Evolutionary conservation across 2,113 vertebrate genomes (phyloP).

Genomic region (Rhinogobius similis): DNA sequence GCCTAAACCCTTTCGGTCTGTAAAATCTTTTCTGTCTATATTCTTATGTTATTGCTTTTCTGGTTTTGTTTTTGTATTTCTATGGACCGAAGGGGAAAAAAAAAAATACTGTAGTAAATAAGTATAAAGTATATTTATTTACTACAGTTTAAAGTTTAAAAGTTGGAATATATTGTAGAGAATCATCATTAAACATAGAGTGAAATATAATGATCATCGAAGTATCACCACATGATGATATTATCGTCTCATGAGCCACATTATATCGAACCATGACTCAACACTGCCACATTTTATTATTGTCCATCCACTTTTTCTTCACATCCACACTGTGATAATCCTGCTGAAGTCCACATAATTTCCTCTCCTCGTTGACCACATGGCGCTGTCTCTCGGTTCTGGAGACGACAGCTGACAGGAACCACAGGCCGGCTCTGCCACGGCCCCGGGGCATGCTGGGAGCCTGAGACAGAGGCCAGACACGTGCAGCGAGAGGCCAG

Average conservation of each 20-base stretch:
- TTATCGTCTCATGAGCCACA: background rate
- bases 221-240: background rate
- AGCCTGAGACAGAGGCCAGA: conserved; percentile 38
- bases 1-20: too few relatives aligned
- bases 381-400: conserved; percentile 44
- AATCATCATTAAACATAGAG: too few relatives aligned
- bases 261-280: too few relatives aligned
- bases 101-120: too few relatives aligned
- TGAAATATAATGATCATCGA: background rate
- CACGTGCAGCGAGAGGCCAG: conserved; percentile 56
- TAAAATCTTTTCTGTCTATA: too few relatives aligned
- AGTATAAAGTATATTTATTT: too few relatives aligned
- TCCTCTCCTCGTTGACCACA: background rate
- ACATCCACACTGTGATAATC: background rate
- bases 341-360: background rate
- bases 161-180: background rate
- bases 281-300: background rate
- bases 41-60: too few relatives aligned
- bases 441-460: conserved; percentile 33
- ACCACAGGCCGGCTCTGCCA: conserved; percentile 48
- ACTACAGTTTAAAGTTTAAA: too few relatives aligned
- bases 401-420: conserved; percentile 44
- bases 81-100: too few relatives aligned
- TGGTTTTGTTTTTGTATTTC: too few relatives aligned
- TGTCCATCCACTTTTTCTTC: too few relatives aligned